Evolutionary conservation across 2,797 vertebrate species (phyloP), one percentile per base, ranked within the genome.

Genomic region (Sylvia borin): DNA sequence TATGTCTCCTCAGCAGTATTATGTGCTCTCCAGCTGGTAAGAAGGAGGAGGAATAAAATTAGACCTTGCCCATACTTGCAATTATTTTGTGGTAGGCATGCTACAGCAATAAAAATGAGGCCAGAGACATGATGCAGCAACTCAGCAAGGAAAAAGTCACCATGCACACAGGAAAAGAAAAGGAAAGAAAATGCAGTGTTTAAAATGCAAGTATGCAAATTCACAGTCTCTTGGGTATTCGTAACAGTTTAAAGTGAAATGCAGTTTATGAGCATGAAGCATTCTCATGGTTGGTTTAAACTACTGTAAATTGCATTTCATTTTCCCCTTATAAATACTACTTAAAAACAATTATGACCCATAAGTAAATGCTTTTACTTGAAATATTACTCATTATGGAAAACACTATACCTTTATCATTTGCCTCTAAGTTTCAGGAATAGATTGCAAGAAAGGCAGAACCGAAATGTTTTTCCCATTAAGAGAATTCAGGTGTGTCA

Each of bases 291-390:
- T 21, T 93, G 65, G 45, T 48, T 95, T 93, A 92, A 96, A 89
- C 55, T 79, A 48, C 16, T 68, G 34, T 81, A 88, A 95, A 93
- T 91, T 74, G 36, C 86, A 84, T 29, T 76, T 45, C 83, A 90
- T 93, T 90, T 94, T 77, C 40, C 42, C 38, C 36, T 61, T 65
- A 67, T 65, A 94, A 76, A 87, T 76, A 81, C 57, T 87, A 93
- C 82, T 94, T 92, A 20, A 90, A 95, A 93, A 77, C 89, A 95
- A 92, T 96, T 94, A 93, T 84, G 84, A 92, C 55, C 76, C 66
- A 19, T 50, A 94, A 80, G 66, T 60, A 95, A 92, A 93, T 57
- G 82, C 74, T 85, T 95, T 95, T 92, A 84, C 67, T 92, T 74
- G 42, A 88, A 95, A 83, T 42, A 65, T 82, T 93, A 47, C 36